These are phyloP conservation scores for Grammomys dolichurus DNA, from an alignment of 2,113 vertebrate genomes.

Conservation along the genomic window DNA sequence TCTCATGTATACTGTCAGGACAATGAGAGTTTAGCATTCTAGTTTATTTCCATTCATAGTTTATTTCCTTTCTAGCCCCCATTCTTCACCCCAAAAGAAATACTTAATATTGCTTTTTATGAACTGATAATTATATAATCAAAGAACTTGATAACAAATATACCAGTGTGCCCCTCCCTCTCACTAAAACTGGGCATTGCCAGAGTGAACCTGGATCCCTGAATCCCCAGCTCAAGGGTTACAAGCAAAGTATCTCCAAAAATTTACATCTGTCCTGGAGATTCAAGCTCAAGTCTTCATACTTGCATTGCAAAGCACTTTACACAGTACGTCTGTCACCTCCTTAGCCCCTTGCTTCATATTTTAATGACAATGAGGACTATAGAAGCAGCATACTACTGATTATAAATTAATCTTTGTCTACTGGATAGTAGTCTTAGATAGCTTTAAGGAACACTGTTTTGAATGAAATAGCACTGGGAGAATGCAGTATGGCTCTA, in stretches of 20 bases:
- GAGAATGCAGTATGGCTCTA: background rate
- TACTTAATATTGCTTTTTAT: background rate
- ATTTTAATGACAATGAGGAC: constrained; percentile 66
- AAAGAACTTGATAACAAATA: background rate
- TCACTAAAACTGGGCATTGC: background rate
- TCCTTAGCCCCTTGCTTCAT: background rate
- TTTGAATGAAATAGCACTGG: background rate
- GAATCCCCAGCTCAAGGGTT: too few species aligned
- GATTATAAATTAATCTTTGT: background rate
- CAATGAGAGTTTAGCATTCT: background rate
- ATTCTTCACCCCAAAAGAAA: background rate
- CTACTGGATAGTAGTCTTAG: background rate
- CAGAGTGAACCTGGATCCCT: background rate
- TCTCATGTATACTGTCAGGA: background rate
- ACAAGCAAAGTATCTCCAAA: background rate
- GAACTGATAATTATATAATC: background rate
- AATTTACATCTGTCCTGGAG: background rate
- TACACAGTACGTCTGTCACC: background rate
- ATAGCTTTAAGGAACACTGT: background rate
- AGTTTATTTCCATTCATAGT: background rate
- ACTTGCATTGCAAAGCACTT: background rate
- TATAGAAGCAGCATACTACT: background rate
- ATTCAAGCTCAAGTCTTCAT: background rate
- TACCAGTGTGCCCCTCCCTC: background rate
- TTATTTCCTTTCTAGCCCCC: background rate